Evolutionary conservation across 2,888 invertebrate genomes (phyloP), one percentile per base, ranked within the genome.

Genomic region (Linnaemya tessellans): DNA sequence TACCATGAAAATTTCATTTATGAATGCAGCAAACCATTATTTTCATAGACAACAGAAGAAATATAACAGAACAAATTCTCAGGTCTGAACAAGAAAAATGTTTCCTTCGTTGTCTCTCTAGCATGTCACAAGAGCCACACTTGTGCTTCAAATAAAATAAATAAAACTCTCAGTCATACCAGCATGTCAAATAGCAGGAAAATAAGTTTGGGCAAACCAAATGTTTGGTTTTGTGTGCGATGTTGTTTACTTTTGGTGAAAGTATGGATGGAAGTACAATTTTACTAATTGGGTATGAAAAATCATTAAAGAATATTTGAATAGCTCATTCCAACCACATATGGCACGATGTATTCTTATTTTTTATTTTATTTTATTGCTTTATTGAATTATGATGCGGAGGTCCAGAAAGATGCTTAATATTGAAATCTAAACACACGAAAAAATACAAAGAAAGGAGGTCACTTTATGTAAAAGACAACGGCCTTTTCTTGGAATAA

Each of bases 221-320:
- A 4, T 54, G 20, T 49, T 38, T 38, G 18, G 25, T 54, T 43
- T 51, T n/a, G 5, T 35, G n/a, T 30, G 11, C 10, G 41, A 41
- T 43, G 3, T 2, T 80, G 5, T 80, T 71, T 71, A 20, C 46
- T 71, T 46, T 54, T 41, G 71, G 54, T 64, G 64, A 62, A 71
- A 80, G 62, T 64, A 71, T 56, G 62, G 1, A 1, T 70, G 35
- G 15, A 46, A 46, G 2, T 35, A 79, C 51, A 68, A 49, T 62
- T 68, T 51, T 41, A 73, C 71, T 73, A 73, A 80, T 73, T 73
- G 65, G 58, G 58, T 65, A 65, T 73, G 41, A 67, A 67, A 56
- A 80, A 58, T 58, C 56, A 73, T 73, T 58, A 73, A 58, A 49
- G 13, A 10, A 54, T 25, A 65, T 67, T 65, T 22, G 46, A 65